Base-by-base conservation (phyloP, 2,888 invertebrate genomes). In the Neria commutata region DNA sequence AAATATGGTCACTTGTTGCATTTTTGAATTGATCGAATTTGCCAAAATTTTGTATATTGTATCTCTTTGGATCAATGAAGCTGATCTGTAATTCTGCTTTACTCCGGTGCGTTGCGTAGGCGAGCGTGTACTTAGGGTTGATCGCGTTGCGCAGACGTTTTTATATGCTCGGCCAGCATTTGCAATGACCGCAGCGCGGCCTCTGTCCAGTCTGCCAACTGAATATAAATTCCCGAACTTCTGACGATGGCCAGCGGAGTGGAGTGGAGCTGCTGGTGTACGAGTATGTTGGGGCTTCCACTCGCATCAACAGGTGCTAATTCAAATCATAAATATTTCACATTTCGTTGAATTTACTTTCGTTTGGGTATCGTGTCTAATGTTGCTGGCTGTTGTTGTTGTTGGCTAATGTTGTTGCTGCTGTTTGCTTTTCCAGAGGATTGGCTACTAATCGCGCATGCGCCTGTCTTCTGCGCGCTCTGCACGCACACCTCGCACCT, bases 221-320 rank as follows among this genome's bases (percentile, higher is more conserved):
- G n/a, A n/a, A n/a, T n/a, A n/a, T n/a, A n/a, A n/a, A n/a, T n/a
- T n/a, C n/a, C n/a, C n/a, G n/a, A n/a, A n/a, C n/a, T n/a, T n/a
- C n/a, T 3, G 46, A 17, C 42, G n/a, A 16, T 11, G 5, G 17
- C 42, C 5, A 42, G 19, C 19, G 5, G 21, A 21, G 6, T 19
- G 19, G 17, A 6, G 21, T 37, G 37, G 42, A 25, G 26, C n/a
- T 49, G 10, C 52, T 60, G 51, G 33, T 29, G 6, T 26, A 24
- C 37, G 68, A 60, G 52, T 52, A 51, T 67, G 62, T 65, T 67
- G 60, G 60, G 65, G 68, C 67, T 60, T 56, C 10, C 48, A n/a
- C n/a, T n/a, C n/a, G n/a, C n/a, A n/a, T n/a, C n/a, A 23, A n/a
- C 23, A 67, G 56, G 54, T 66, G 75, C 63, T 74, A 72, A 72